These are phyloP conservation scores for Meliscaeva auricollis DNA, from an alignment of 2,888 invertebrate genomes.

Conservation along the genomic window DNA sequence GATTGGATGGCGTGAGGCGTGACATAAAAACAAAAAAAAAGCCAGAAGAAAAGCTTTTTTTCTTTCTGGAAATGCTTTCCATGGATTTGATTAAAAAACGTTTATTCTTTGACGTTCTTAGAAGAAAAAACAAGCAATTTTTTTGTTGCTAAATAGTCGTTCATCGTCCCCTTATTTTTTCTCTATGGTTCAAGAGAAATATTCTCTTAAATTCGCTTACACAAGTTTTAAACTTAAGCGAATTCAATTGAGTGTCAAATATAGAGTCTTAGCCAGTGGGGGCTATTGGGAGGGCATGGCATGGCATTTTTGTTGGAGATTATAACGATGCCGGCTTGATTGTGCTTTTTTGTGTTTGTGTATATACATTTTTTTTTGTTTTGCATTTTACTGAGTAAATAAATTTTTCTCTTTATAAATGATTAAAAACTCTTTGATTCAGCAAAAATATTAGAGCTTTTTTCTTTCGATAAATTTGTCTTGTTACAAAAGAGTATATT, in stretches of 20 bases:
- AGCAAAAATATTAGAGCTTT: conserved; percentile 14
- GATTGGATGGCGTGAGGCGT: conserved; percentile 67
- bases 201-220: not conserved
- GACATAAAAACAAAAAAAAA: conserved; percentile 65
- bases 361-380: not conserved
- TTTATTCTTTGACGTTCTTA: conserved; percentile 63
- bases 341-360: conserved; percentile 52
- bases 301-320: not conserved
- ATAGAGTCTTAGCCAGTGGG: not conserved
- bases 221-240: not conserved
- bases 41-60: conserved; percentile 65
- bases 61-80: conserved; percentile 67
- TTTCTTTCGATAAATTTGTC: conserved; percentile 12
- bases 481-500: conserved; percentile 22
- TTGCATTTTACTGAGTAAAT: not conserved
- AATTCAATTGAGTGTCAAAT: conserved; percentile 12
- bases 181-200: not conserved
- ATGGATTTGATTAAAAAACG: conserved; percentile 57
- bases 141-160: not conserved
- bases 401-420: not conserved
- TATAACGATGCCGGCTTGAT: conserved; percentile 58
- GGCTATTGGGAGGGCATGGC: not conserved
- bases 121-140: conserved; percentile 45
- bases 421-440: not conserved
- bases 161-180: not conserved